Percentiles rank a stretch among this genome's conserved stretches.
Evolutionary conservation across 35 echinoderm and acorn worm genomes (phyloP).

Genomic region (Holothuria glaberrima): DNA sequence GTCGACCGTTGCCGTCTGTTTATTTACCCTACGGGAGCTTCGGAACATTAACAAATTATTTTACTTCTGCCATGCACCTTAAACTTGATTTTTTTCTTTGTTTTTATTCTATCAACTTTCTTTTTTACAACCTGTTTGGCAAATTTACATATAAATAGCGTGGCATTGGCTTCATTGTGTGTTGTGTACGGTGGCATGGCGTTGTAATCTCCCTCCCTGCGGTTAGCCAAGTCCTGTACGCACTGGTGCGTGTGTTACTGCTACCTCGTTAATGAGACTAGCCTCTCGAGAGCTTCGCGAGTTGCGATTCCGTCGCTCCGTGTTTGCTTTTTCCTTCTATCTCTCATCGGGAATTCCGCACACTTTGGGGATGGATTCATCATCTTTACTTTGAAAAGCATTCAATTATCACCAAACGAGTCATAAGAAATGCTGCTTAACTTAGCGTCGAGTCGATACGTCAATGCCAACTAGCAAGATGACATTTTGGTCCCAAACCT

Average conservation of each 20-base stretch:
- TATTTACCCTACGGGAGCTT: constrained; percentile 29
- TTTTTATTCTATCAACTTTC: not conserved
- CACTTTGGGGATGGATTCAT: constrained; percentile 48
- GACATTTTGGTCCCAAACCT: constrained; percentile 8
- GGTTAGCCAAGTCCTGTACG: constrained; percentile 30
- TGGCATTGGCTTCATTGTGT: not conserved
- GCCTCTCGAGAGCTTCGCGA: constrained; percentile 31
- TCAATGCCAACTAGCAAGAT: constrained; percentile 18
- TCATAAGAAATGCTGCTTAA: constrained; percentile 36
- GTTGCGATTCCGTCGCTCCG: not conserved
- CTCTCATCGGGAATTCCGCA: not conserved
- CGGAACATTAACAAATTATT: constrained; percentile 4
- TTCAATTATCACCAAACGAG: constrained; percentile 50
- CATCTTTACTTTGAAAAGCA: constrained; percentile 40
- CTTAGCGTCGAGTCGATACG: constrained; percentile 30
- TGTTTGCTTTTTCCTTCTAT: constrained; percentile 19
- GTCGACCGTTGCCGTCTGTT: constrained; percentile 5
- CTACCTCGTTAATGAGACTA: constrained; percentile 18
- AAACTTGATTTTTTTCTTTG: not conserved
- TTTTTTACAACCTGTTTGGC: not conserved
- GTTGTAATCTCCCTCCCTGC: constrained; percentile 5
- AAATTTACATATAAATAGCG: constrained; percentile 42
- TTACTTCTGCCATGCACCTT: not conserved
- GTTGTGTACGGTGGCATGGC: constrained; percentile 9
- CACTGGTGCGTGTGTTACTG: constrained; percentile 6